Base-by-base conservation (phyloP, 2,888 invertebrate genomes). In the Trachelus iudaicus region DNA sequence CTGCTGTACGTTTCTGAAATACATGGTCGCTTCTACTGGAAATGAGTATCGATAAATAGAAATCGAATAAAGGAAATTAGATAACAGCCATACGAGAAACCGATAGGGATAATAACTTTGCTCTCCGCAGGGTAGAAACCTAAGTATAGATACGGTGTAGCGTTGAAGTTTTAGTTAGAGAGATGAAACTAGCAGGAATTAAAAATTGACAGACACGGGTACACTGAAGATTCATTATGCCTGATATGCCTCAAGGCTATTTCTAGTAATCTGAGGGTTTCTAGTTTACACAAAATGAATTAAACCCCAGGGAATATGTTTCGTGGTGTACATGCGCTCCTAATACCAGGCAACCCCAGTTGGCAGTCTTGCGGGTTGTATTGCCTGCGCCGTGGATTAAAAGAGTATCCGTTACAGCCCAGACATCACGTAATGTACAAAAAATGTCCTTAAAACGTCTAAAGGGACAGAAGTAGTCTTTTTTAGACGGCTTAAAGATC, bases 291-390 rank as follows among this genome's bases (percentile, higher is more conserved):
- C 23, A 56, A 56, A 56, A 56, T 56, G 56, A 23, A 56, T 56
- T 56, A 56, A 56, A 9, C 56, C 9, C 56, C 23, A 56, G 56
- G 23, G 56, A 9, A 23, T 56, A 9, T 71, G 71, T 9, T 71
- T 34, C 71, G 34, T 11, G 34, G 23, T 30, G 12, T 11, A 12
- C 74, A 23, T 74, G 74, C 74, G n/a, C 74, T 74, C 74, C 74
- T 74, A 74, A n/a, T 74, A 74, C 35, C 12, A 9, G 23, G 74
- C 74, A 74, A 74, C 74, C 74, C 74, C 34, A 30, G 33, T 31
- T 71, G 31, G 31, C 71, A 71, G 71, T n/a, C 31, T 34, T 71
- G 71, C 12, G 71, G 13, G 71, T 71, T 74, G 74, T 34, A 35
- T 35, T 74, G 35, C 35, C 74, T 74, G 12, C 74, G 23, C 56